Base-by-base conservation (phyloP, 2,113 vertebrate genomes). In the Cyanistes caeruleus region DNA sequence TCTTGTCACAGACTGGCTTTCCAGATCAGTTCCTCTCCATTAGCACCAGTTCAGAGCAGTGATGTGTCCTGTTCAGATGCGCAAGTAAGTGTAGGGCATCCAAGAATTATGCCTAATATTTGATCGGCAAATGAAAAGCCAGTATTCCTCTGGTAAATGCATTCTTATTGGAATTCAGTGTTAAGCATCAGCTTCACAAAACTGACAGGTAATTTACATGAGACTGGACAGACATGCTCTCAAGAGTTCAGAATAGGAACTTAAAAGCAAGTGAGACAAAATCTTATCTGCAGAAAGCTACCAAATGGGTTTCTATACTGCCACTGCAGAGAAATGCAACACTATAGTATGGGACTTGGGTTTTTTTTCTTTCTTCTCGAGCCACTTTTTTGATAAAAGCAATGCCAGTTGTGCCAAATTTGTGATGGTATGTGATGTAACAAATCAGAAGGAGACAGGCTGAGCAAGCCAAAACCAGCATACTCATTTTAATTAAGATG, bases 401-500 rank as follows among this genome's bases (percentile, higher is more conserved):
- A 4, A 10, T 0, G 2, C 39, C 84, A 43, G 64, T 48, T 94
- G 69, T 93, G 76, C 87, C 59, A 22, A 77, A 94, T 96, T 93
- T 93, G 96, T 97, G 93, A 84, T 3, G 67, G 83, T 87, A 25
- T 74, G 23, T 89, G 86, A 89, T 89, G 43, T 84, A 93, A 92
- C 83, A 90, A 94, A 97, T 96, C 94, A 93, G 79, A 85, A 77
- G 44, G 90, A 95, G 90, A 80, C 91, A 67, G 94, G 69, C 75
- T 90, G 87, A 96, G 78, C 0, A 5, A 96, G 91, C 90, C 77
- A 60, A 97, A 94, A 55, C 94, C 90, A 79, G 94, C 95, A 80
- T 72, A 52, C 90, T 96, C 94, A 74, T 97, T 98, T 97, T 96
- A 97, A 97, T 97, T 97, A 97, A 97, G 95, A 89, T 87, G 82